A percentile compares a stretch with the other conserved stretches of the same genome.
These are phyloP conservation scores for Habrosyne pyritoides DNA, from an alignment of 2,888 invertebrate genomes.

Conservation along the genomic window DNA sequence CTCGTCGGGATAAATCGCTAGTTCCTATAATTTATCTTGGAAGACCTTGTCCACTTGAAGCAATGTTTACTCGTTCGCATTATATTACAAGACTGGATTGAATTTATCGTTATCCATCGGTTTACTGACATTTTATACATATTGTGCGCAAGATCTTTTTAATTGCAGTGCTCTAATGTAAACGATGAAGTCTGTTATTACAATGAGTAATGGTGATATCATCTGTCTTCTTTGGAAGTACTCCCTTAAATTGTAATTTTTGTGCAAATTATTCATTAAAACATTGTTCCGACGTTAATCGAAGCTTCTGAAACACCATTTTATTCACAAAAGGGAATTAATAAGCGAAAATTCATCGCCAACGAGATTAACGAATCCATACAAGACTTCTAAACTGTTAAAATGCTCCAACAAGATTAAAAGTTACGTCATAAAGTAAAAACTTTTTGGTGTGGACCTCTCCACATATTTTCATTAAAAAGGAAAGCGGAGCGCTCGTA, in stretches of 20 bases:
- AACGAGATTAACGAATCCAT: slow-evolving; percentile 11
- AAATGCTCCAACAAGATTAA: slow-evolving; percentile 26
- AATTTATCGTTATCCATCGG: slow-evolving; percentile 10
- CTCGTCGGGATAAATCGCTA: background rate
- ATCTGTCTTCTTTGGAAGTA: background rate
- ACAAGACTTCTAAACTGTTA: slow-evolving; percentile 22
- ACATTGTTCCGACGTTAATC: background rate
- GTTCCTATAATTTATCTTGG: background rate
- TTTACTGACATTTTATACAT: background rate
- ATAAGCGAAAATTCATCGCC: background rate
- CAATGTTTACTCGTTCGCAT: slow-evolving; percentile 20
- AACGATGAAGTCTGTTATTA: background rate
- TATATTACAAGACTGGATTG: slow-evolving; percentile 20
- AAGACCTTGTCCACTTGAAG: slow-evolving; percentile 26
- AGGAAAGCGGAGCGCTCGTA: slow-evolving; percentile 16
- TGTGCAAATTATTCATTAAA: background rate
- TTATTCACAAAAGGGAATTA: background rate
- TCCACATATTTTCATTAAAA: slow-evolving; percentile 9
- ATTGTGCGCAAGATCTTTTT: background rate
- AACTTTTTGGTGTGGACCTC: slow-evolving; percentile 13
- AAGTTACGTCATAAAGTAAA: slow-evolving; percentile 30
- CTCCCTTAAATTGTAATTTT: background rate
- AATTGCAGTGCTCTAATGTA: background rate
- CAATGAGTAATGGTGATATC: background rate
- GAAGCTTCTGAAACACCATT: background rate